Percentiles rank a stretch among this genome's conserved stretches.
These are phyloP conservation scores for Sylvia borin DNA, from an alignment of 2,797 vertebrate species.

Conservation along the genomic window DNA sequence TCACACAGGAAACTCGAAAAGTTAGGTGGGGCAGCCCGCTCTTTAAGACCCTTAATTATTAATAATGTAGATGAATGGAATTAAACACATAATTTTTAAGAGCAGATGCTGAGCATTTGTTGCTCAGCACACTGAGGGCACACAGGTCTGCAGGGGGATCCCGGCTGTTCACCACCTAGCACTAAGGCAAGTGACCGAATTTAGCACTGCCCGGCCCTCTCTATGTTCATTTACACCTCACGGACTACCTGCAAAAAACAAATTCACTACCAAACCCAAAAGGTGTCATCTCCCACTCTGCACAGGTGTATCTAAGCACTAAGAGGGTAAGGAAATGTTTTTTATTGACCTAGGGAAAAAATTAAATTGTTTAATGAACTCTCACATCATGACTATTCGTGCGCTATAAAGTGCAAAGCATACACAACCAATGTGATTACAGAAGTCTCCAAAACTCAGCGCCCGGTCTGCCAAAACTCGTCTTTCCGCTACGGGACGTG, in stretches of 20 bases:
- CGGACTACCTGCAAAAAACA: not conserved
- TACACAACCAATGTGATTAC: rapidly evolving
- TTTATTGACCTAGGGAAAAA: not conserved
- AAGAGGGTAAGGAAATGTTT: not conserved
- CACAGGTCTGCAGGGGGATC: too few species aligned
- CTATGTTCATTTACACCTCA: rapidly evolving
- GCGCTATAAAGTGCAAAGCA: rapidly evolving
- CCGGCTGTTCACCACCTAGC: not conserved
- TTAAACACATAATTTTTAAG: not conserved
- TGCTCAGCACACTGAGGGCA: rapidly evolving
- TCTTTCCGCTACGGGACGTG: not conserved
- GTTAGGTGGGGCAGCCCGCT: not conserved
- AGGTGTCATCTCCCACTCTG: not conserved
- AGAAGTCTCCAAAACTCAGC: not conserved
- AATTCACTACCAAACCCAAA: not conserved
- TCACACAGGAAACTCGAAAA: not conserved
- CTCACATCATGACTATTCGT: rapidly evolving
- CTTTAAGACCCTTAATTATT: not conserved
- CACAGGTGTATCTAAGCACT: not conserved
- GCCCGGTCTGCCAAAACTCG: not conserved
- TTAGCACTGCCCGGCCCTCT: rapidly evolving
- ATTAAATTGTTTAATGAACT: not conserved
- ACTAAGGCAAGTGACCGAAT: rapidly evolving
- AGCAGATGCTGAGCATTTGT: not conserved
- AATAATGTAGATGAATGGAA: not conserved